Conservation (phyloP, 2,797 vertebrate species). For the Acipenser transmontanus region DNA sequence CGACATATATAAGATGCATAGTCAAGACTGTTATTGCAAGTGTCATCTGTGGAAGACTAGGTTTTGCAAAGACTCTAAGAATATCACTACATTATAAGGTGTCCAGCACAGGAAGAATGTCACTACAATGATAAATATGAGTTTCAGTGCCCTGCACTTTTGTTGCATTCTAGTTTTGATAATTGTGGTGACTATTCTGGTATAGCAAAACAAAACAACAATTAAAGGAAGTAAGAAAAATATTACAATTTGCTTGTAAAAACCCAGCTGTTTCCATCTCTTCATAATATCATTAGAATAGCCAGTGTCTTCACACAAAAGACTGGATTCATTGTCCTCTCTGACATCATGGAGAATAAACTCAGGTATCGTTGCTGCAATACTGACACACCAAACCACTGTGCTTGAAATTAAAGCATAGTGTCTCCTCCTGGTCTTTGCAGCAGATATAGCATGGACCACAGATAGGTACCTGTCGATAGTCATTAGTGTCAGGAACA, state of each 20-base stretch:
- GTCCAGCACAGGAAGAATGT: conserved; percentile 69
- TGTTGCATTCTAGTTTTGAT: conserved; percentile 53
- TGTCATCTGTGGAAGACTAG: accelerated
- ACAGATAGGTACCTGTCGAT: conserved; percentile 70
- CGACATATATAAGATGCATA: conserved; percentile 53
- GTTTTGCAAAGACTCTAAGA: conserved; percentile 41
- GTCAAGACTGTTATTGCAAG: conserved; percentile 28
- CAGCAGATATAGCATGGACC: conserved; percentile 58
- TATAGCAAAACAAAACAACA: conserved; percentile 62
- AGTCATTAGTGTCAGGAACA: conserved; percentile 71
- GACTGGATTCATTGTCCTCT: accelerated
- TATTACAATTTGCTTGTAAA: conserved; percentile 60
- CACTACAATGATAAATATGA: conserved; percentile 63
- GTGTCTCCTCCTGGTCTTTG: conserved; percentile 39
- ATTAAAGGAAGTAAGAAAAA: conserved; percentile 61
- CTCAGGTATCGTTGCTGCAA: conserved; percentile 58
- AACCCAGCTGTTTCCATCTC: conserved; percentile 48
- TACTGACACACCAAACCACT: conserved; percentile 53
- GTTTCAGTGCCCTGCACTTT: conserved; percentile 59
- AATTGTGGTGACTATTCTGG: conserved; percentile 55
- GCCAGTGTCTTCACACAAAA: conserved; percentile 54
- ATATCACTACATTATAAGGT: conserved; percentile 60
- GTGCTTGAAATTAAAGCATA: conserved; percentile 47
- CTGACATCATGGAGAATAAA: conserved; percentile 47
- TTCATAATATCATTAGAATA: conserved; percentile 24